Conservation (phyloP, 2,113 vertebrate species). For the Notiomystis cincta region DNA sequence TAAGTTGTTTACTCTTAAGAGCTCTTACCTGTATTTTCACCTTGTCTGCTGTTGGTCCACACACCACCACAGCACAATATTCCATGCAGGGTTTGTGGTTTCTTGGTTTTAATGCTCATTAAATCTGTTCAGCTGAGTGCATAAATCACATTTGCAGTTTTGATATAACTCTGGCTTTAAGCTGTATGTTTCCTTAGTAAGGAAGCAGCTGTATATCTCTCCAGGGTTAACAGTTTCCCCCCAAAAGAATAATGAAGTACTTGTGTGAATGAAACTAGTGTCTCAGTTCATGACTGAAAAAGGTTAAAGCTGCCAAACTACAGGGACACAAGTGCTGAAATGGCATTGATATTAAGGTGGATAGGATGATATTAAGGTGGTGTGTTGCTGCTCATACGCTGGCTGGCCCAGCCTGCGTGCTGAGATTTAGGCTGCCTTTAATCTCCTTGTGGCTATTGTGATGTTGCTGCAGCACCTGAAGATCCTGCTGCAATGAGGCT, state of each 20-base stretch:
- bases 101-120: background rate
- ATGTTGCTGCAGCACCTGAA: background rate
- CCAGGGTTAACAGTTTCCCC: background rate
- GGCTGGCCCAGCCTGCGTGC: background rate
- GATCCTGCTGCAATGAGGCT: background rate
- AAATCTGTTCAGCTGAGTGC: background rate
- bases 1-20: background rate
- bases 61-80: background rate
- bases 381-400: rapidly evolving
- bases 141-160: background rate
- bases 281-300: background rate
- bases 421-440: background rate
- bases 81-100: background rate
- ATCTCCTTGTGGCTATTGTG: background rate
- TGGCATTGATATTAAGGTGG: background rate
- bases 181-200: background rate
- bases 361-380: background rate
- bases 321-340: background rate
- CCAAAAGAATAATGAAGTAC: rapidly evolving
- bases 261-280: background rate
- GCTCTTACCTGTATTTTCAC: background rate
- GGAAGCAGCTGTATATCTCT: background rate
- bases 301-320: background rate
- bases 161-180: background rate
- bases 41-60: background rate